Percentiles rank a stretch among this genome's conserved stretches.
Conservation (phyloP, 2,113 vertebrate genomes). For the Suncus etruscus region DNA sequence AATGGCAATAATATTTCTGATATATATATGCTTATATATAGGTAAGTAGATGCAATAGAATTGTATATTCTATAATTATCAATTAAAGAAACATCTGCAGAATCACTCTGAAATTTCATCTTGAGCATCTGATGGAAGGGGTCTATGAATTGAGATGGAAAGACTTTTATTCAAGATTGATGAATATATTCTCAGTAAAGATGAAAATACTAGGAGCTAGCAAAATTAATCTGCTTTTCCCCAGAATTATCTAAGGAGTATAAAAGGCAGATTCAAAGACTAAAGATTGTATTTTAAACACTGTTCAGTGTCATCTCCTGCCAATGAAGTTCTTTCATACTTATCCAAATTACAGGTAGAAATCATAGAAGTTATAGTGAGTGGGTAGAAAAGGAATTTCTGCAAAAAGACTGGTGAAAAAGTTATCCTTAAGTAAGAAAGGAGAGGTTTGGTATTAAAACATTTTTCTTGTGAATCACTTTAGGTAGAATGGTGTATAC, state of each 20-base stretch:
- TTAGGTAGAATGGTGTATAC: slow-evolving; percentile 73
- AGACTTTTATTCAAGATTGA: background rate
- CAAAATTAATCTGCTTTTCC: background rate
- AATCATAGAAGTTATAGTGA: background rate
- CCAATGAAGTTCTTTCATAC: background rate
- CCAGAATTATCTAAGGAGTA: background rate
- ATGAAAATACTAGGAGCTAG: background rate
- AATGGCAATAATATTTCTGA: too few species aligned
- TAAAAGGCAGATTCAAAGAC: background rate
- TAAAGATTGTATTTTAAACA: background rate
- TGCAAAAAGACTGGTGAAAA: background rate
- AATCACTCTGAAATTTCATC: background rate
- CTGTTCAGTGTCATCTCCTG: background rate
- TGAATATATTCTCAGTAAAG: background rate
- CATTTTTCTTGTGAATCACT: slow-evolving; percentile 76
- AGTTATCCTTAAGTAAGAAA: slow-evolving; percentile 15
- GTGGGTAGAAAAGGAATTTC: background rate
- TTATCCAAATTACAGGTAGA: background rate
- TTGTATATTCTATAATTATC: background rate
- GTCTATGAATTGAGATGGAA: background rate
- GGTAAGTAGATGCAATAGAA: background rate
- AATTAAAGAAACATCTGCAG: background rate
- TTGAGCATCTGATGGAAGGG: background rate
- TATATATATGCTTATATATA: too few species aligned
- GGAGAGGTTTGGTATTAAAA: slow-evolving; percentile 67